phyloP scores from a whole-genome alignment of 2,797 vertebrate species.

The Gallirallus australis region DNA sequence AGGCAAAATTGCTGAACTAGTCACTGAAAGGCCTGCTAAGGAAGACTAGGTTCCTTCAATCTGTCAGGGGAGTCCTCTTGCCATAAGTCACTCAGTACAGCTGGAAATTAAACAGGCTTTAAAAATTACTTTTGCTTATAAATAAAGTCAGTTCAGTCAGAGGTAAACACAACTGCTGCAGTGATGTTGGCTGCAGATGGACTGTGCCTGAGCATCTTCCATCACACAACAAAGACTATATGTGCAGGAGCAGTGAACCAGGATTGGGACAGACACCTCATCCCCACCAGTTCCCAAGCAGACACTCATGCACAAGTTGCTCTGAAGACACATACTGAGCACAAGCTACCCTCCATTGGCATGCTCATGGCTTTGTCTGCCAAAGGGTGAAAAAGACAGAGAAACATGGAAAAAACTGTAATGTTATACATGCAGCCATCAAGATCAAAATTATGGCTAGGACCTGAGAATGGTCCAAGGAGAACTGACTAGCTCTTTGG shows the following conservation, averaged over 20 bases:
- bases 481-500: not conserved
- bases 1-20: not conserved
- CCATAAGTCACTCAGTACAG: not conserved
- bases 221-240: not conserved
- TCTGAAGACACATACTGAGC: not conserved
- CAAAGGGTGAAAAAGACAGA: not conserved
- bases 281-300: not conserved
- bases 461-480: not conserved
- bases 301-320: rapidly evolving
- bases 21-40: not conserved
- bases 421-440: not conserved
- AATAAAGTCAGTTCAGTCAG: not conserved
- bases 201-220: not conserved
- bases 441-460: not conserved
- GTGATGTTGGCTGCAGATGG: not conserved
- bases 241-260: not conserved
- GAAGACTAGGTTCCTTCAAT: not conserved
- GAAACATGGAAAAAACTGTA: not conserved
- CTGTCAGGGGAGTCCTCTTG: not conserved
- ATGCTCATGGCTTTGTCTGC: not conserved
- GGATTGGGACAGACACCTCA: rapidly evolving
- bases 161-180: not conserved
- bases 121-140: not conserved
- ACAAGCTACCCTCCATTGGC: not conserved
- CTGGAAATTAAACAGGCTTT: not conserved